A percentile compares a stretch with the other conserved stretches of the same genome.
Evolutionary conservation across 1,140 invertebrate genomes (phyloP).

Genomic region (Patella vulgata): DNA sequence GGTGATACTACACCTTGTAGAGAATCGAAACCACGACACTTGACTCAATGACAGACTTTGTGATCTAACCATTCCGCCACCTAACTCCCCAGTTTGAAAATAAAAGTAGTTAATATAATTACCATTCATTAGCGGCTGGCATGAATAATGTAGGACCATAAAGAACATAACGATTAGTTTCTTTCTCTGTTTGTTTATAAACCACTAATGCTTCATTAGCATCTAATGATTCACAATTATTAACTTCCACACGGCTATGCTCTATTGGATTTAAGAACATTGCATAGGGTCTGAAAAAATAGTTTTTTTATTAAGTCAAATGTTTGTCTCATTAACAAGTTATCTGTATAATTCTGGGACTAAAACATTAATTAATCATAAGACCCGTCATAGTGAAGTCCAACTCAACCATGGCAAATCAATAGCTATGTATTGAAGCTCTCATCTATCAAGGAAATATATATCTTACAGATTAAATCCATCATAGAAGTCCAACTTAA

Average conservation of each 20-base stretch:
- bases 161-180: slow-evolving; percentile 48
- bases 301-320: neutral
- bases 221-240: slow-evolving; percentile 52
- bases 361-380: neutral
- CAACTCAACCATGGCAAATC: neutral
- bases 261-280: slow-evolving; percentile 49
- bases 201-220: slow-evolving; percentile 62
- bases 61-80: no score
- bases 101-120: no score
- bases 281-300: slow-evolving; percentile 50
- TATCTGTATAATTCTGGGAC: neutral
- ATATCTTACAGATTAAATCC: neutral
- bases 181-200: slow-evolving; percentile 41
- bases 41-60: no score
- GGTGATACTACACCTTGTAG: no score
- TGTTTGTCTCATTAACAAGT: no score
- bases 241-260: slow-evolving; percentile 35
- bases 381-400: neutral
- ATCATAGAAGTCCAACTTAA: neutral
- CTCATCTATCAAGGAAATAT: neutral
- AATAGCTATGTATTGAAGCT: neutral
- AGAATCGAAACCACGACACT: no score
- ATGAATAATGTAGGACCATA: slow-evolving; percentile 61
- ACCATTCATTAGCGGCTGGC: slow-evolving; percentile 62
- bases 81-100: no score